A percentile compares a stretch with the other conserved stretches of the same genome.
These are phyloP conservation scores for Aphelenchoides fujianensis DNA, from an alignment of 1,140 invertebrate species.

Conservation along the genomic window DNA sequence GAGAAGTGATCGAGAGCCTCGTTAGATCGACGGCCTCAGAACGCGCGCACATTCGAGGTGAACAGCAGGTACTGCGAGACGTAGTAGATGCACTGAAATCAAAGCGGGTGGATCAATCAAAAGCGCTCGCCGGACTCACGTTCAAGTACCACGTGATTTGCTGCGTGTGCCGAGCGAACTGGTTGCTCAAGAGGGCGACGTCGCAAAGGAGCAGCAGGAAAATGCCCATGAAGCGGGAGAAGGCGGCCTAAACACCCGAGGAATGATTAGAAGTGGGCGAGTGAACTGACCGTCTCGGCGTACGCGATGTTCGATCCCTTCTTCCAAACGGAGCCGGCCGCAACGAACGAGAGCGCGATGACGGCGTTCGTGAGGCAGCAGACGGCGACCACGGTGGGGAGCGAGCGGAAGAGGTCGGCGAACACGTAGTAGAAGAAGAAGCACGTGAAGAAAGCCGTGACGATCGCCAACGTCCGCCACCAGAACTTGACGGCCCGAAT, in stretches of 20 bases:
- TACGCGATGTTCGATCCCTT: conserved; percentile 44
- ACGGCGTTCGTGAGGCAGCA: conserved; percentile 9
- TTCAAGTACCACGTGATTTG: conserved; percentile 37
- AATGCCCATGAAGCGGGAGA: conserved; percentile 39
- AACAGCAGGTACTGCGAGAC: conserved; percentile 43
- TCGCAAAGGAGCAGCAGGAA: conserved; percentile 42
- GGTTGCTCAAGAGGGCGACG: conserved; percentile 34
- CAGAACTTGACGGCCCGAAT: conserved; percentile 35
- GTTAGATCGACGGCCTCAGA: too few species aligned
- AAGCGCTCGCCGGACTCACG: too few species aligned
- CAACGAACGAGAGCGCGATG: conserved; percentile 16
- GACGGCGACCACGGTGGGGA: conserved; percentile 31
- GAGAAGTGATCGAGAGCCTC: too few species aligned
- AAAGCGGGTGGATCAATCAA: too few species aligned
- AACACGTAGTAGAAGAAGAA: conserved; percentile 37
- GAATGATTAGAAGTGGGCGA: too few species aligned
- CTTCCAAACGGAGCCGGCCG: conserved; percentile 43
- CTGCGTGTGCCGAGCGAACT: conserved; percentile 40
- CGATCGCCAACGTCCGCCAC: conserved; percentile 32
- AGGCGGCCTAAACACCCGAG: conserved; percentile 41
- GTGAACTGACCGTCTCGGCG: conserved; percentile 39
- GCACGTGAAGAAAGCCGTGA: conserved; percentile 22
- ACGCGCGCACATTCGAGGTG: conserved; percentile 37
- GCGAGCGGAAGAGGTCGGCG: conserved; percentile 38
- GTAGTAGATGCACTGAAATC: too few species aligned